Conservation (phyloP, 2,113 vertebrate species). For the Pseudopipra pipra region DNA sequence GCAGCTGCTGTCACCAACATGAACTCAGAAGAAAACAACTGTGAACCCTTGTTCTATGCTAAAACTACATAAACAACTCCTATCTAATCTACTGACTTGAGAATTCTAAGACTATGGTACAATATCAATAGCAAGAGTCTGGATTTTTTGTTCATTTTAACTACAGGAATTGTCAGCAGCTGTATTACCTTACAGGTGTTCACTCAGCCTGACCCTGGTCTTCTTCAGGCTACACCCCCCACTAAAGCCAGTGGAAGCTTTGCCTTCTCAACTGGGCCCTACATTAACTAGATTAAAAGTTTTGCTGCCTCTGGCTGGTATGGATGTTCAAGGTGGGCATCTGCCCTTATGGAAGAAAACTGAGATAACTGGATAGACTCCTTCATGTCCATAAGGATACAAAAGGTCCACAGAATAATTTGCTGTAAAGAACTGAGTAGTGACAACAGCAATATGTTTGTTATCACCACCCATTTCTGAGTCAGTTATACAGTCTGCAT, state of each 20-base stretch:
- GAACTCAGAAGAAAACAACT: neutral
- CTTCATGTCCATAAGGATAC: neutral
- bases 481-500: neutral
- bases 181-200: neutral
- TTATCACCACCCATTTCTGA: neutral
- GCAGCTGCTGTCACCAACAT: neutral
- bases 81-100: neutral
- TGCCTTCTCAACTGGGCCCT: neutral
- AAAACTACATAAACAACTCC: neutral
- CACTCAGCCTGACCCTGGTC: neutral
- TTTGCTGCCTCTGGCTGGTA: neutral
- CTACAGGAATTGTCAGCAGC: neutral
- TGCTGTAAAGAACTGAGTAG: neutral
- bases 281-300: neutral
- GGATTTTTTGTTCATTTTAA: neutral
- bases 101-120: neutral
- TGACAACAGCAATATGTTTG: neutral
- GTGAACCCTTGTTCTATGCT: neutral
- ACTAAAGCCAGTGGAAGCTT: neutral
- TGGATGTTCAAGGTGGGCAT: neutral
- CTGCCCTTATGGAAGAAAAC: neutral
- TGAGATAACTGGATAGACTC: neutral
- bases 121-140: neutral
- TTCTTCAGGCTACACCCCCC: neutral
- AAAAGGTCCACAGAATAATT: neutral